Evolutionary conservation across 2,113 vertebrate species (phyloP).

Genomic region (Saguinus imperator): DNA sequence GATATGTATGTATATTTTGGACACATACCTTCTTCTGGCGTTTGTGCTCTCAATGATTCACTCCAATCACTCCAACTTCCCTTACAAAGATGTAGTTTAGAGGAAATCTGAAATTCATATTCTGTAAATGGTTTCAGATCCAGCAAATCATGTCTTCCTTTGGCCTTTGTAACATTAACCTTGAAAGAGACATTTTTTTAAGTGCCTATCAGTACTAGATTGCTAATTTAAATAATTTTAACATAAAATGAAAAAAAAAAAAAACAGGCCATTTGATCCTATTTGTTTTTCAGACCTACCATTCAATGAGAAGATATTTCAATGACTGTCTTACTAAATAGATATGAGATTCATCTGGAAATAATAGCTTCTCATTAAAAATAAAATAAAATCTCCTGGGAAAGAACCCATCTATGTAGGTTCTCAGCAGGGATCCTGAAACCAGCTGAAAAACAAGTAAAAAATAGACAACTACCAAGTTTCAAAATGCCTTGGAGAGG

Average conservation of each 20-base stretch:
- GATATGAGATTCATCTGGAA: neutral
- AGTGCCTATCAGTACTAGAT: neutral
- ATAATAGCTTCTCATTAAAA: neutral
- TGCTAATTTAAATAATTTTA: neutral
- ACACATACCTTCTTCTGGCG: slow-evolving; percentile 82
- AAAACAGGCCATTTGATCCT: neutral
- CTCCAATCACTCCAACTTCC: slow-evolving; percentile 86
- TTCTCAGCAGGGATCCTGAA: neutral
- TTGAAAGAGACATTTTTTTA: slow-evolving; percentile 42
- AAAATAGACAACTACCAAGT: neutral
- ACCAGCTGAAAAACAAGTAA: neutral
- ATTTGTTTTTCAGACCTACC: neutral
- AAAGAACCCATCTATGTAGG: neutral
- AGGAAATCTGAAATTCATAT: slow-evolving; percentile 85
- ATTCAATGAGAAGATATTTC: slow-evolving; percentile 20
- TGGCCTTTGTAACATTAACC: slow-evolving; percentile 61
- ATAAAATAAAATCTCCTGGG: neutral
- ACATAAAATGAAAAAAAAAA: slow-evolving; percentile 6
- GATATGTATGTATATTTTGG: neutral
- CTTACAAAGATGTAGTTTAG: slow-evolving; percentile 65
- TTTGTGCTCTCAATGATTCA: neutral
- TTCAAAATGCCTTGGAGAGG: neutral
- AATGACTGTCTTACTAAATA: neutral
- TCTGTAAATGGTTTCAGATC: slow-evolving; percentile 80
- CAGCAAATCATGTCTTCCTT: slow-evolving; percentile 40